phyloP scores from a whole-genome alignment of 2,888 invertebrate genomes.

The Eustalomyia histrio region DNA sequence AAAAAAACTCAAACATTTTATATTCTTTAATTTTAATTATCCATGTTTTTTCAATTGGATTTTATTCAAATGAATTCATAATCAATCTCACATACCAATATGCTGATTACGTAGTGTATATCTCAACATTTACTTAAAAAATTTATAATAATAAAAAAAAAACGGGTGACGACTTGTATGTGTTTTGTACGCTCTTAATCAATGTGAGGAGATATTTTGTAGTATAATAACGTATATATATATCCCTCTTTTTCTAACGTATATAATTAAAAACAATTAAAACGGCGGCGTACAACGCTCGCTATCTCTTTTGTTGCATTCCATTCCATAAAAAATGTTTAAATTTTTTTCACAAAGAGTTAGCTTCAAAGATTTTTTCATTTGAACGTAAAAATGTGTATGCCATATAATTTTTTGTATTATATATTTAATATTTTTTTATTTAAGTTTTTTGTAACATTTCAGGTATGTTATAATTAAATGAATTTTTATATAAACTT shows the following conservation, averaged over 20 bases:
- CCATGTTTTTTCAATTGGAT: conserved; percentile 34
- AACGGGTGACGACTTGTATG: conserved; percentile 62
- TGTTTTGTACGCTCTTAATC: conserved; percentile 57
- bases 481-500: too few species aligned
- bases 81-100: conserved; percentile 47
- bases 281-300: conserved; percentile 64
- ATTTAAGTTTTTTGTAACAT: conserved; percentile 26
- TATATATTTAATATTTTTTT: conserved; percentile 33
- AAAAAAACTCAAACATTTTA: too few species aligned
- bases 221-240: conserved; percentile 51
- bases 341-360: conserved; percentile 56
- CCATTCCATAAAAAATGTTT: conserved; percentile 73
- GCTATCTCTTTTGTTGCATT: conserved; percentile 74
- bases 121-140: conserved; percentile 54
- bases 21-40: not conserved
- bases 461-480: not conserved
- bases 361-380: conserved; percentile 54
- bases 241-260: conserved; percentile 62
- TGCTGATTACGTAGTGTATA: conserved; percentile 59
- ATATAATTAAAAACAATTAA: conserved; percentile 57
- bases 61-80: conserved; percentile 26
- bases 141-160: conserved; percentile 36
- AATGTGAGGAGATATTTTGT: conserved; percentile 64
- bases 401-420: conserved; percentile 41
- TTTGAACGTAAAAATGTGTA: conserved; percentile 51